Evolutionary conservation across 1,140 invertebrate genomes (phyloP).

Genomic region (Neodiprion pinetum): DNA sequence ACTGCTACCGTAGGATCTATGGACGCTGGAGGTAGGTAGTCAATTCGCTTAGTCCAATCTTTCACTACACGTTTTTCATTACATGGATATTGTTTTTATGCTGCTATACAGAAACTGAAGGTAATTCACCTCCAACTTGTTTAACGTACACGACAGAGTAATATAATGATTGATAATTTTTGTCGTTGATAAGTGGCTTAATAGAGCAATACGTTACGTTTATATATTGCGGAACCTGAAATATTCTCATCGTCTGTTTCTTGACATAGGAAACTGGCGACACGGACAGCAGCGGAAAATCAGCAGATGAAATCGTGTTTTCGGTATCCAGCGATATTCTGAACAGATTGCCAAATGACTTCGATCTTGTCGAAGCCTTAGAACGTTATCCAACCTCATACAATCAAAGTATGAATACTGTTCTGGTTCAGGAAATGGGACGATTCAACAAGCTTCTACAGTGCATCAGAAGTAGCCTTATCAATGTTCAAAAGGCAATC

Average conservation of each 20-base stretch:
- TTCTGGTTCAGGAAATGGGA: conserved; percentile 92
- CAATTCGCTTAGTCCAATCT: conserved; percentile 4
- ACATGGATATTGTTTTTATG: not conserved
- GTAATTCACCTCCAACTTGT: not conserved
- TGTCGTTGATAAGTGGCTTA: too few species aligned
- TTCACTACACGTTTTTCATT: conserved; percentile 11
- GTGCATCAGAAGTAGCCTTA: conserved; percentile 77
- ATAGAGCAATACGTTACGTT: too few species aligned
- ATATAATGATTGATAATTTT: too few species aligned
- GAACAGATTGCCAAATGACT: conserved; percentile 75
- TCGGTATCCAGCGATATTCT: conserved; percentile 76
- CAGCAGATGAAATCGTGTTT: conserved; percentile 74
- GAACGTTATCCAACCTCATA: conserved; percentile 82
- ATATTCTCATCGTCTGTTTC: too few species aligned
- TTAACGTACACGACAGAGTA: too few species aligned
- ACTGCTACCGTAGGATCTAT: conserved; percentile 47
- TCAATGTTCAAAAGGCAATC: conserved; percentile 86
- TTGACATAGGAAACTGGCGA: conserved; percentile 47
- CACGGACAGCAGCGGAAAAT: conserved; percentile 52
- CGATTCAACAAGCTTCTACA: conserved; percentile 84
- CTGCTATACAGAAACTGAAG: not conserved
- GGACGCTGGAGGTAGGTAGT: conserved; percentile 45
- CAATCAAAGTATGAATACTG: conserved; percentile 90
- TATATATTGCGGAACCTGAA: too few species aligned
- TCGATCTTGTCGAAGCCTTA: conserved; percentile 72